A percentile compares a stretch with the other conserved stretches of the same genome.
Conservation (phyloP, 2,113 vertebrate genomes). For the Brachypodius melanocephalos region DNA sequence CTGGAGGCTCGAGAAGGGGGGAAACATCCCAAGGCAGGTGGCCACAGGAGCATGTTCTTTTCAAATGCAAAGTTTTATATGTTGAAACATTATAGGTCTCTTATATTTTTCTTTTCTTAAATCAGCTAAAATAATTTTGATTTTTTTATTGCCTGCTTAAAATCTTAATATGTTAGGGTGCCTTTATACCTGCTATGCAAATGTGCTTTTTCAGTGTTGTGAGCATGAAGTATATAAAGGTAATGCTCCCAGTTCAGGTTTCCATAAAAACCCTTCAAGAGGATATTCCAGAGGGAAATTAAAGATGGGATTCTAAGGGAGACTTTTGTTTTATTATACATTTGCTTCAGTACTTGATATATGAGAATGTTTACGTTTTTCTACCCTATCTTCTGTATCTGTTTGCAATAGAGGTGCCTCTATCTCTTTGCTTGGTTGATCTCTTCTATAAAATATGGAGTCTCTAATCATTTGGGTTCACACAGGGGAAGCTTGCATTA, state of each 20-base stretch:
- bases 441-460: neutral
- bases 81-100: neutral
- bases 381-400: neutral
- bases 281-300: neutral
- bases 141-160: neutral
- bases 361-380: neutral
- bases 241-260: neutral
- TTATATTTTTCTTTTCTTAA: neutral
- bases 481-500: neutral
- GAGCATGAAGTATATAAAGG: neutral
- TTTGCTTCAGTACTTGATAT: neutral
- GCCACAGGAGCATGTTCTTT: neutral
- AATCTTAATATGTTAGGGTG: neutral
- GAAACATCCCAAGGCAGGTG: neutral
- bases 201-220: neutral
- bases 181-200: neutral
- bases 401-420: neutral
- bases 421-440: neutral
- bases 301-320: neutral
- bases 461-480: neutral
- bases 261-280: neutral
- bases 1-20: neutral
- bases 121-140: neutral
- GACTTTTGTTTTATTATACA: neutral
- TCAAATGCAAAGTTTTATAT: neutral